Conservation (phyloP, 2,888 invertebrate genomes). For the Drosophila pseudotakahashii region DNA sequence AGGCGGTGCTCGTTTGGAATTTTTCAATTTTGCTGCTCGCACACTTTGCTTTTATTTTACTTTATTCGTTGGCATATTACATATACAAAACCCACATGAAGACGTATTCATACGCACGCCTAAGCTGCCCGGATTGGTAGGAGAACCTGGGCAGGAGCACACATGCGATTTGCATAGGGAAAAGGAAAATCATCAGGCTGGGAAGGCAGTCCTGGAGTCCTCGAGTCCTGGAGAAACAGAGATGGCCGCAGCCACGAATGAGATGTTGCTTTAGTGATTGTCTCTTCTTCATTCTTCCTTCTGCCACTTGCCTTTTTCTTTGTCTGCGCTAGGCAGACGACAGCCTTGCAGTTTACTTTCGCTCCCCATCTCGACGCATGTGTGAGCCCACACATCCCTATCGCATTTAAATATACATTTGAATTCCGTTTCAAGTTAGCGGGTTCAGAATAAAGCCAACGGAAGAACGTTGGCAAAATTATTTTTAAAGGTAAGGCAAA, state of each 20-base stretch:
- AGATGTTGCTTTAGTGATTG: slow-evolving; percentile 73
- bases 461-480: slow-evolving; percentile 62
- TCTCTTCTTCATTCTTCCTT: slow-evolving; percentile 54
- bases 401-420: slow-evolving; percentile 69
- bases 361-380: slow-evolving; percentile 24
- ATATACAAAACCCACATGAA: slow-evolving; percentile 40
- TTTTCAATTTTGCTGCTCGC: slow-evolving; percentile 64
- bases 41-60: slow-evolving; percentile 47
- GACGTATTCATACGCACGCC: slow-evolving; percentile 73
- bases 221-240: slow-evolving; percentile 5
- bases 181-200: slow-evolving; percentile 54
- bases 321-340: slow-evolving; percentile 53
- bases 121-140: slow-evolving; percentile 46
- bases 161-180: slow-evolving; percentile 74
- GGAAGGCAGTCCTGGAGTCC: slow-evolving; percentile 9
- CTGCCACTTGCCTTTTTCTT: slow-evolving; percentile 64
- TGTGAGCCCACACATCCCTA: slow-evolving; percentile 6
- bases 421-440: slow-evolving; percentile 79
- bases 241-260: slow-evolving; percentile 53
- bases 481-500: slow-evolving; percentile 75
- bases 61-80: slow-evolving; percentile 51
- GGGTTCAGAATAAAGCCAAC: slow-evolving; percentile 70
- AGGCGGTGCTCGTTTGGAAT: slow-evolving; percentile 54
- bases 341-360: slow-evolving; percentile 52
- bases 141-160: slow-evolving; percentile 50